Evolutionary conservation across 2,888 invertebrate species (phyloP).

Genomic region (Nomada flava): DNA sequence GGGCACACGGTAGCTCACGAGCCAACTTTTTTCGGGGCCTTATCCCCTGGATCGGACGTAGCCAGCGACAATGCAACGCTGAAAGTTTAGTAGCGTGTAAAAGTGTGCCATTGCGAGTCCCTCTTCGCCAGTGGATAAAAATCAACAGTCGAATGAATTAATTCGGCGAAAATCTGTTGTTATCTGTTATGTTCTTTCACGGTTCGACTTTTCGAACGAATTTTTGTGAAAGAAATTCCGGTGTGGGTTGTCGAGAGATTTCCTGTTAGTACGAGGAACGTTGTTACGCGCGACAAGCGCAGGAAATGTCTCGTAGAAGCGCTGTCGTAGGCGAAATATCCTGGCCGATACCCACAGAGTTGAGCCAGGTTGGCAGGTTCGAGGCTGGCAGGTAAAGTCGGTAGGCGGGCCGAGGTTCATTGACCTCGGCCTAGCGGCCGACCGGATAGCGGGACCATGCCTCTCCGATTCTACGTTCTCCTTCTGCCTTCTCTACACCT

Average conservation of each 20-base stretch:
- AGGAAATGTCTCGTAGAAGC: constrained; percentile 25
- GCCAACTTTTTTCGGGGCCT: not conserved
- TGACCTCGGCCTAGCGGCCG: constrained; percentile 83
- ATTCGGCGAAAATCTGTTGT: constrained; percentile 11
- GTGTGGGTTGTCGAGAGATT: not conserved
- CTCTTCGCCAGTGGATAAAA: constrained; percentile 6
- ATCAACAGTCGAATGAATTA: constrained; percentile 13
- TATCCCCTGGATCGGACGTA: not conserved
- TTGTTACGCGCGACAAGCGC: not conserved
- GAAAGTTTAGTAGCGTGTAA: not conserved
- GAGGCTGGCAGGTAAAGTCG: constrained; percentile 81
- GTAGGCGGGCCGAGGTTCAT: constrained; percentile 83
- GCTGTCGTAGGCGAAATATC: constrained; percentile 53
- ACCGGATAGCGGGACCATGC: constrained; percentile 84
- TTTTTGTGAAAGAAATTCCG: not conserved
- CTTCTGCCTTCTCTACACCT: constrained; percentile 43
- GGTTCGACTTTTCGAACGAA: not conserved
- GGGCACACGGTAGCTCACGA: no score
- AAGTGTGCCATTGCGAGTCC: constrained; percentile 24
- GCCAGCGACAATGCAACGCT: not conserved
- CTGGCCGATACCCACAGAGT: constrained; percentile 34
- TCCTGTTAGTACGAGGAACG: not conserved
- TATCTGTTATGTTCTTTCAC: not conserved
- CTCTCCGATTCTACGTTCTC: constrained; percentile 81
- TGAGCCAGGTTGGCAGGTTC: constrained; percentile 64